phyloP scores from a whole-genome alignment of 1,140 invertebrate species.

The Bacillus rossius region DNA sequence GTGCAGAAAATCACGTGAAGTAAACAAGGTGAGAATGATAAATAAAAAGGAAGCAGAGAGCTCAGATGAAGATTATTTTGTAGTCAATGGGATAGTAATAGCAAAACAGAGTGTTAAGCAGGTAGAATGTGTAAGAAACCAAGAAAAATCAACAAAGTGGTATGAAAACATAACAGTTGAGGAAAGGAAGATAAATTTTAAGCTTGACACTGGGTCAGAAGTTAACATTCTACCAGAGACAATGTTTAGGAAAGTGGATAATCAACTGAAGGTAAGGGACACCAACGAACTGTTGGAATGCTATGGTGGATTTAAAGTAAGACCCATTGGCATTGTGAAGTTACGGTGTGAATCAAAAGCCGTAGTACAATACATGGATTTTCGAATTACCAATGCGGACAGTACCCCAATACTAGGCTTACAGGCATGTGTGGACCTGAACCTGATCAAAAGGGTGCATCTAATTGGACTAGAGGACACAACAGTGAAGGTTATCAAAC shows the following conservation, averaged over 20 bases:
- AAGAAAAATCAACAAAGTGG: slow-evolving; percentile 9
- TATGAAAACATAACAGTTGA: slow-evolving; percentile 5
- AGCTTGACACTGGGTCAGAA: too few relatives aligned
- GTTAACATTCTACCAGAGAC: slow-evolving; percentile 16
- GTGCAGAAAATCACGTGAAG: slow-evolving; percentile 4
- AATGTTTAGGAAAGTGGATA: slow-evolving; percentile 19
- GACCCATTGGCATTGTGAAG: slow-evolving; percentile 9
- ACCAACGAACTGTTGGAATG: slow-evolving; percentile 19
- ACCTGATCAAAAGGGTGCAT: slow-evolving; percentile 3
- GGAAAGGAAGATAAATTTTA: not conserved
- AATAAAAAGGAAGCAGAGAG: too few relatives aligned
- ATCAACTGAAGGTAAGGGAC: slow-evolving; percentile 15
- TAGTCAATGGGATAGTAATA: too few relatives aligned
- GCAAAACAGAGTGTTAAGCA: too few relatives aligned
- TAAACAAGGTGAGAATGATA: too few relatives aligned
- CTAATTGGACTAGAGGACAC: too few relatives aligned
- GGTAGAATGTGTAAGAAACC: not conserved
- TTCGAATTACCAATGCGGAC: slow-evolving; percentile 11
- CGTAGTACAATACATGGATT: not conserved
- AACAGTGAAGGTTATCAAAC: too few relatives aligned
- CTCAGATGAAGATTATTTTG: too few relatives aligned
- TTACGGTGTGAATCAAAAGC: not conserved
- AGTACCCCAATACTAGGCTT: slow-evolving; percentile 15
- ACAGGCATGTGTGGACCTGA: slow-evolving; percentile 4
- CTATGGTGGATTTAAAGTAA: slow-evolving; percentile 19